phyloP scores from a whole-genome alignment of 2,888 invertebrate species.

The Diabrotica balteata region DNA sequence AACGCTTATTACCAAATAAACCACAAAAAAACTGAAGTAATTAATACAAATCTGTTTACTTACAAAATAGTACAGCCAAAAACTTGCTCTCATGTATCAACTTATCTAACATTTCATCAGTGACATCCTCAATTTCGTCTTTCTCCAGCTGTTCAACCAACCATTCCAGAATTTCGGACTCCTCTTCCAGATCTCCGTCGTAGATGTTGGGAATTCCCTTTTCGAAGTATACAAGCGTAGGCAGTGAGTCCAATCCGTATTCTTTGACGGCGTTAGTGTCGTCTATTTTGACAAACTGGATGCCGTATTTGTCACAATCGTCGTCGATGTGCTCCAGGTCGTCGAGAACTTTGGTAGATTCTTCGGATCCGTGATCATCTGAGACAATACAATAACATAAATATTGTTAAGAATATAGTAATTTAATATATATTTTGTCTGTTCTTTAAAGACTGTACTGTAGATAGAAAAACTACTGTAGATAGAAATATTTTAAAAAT shows the following conservation, averaged over 20 bases:
- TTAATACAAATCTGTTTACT: conserved; percentile 51
- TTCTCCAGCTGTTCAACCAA: conserved; percentile 85
- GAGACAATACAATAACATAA: conserved; percentile 31
- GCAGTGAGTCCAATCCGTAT: conserved; percentile 83
- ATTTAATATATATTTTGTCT: too few species aligned
- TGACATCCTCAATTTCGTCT: conserved; percentile 94
- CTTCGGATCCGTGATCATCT: conserved; percentile 91
- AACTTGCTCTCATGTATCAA: conserved; percentile 88
- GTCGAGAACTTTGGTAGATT: conserved; percentile 83
- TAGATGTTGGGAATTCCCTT: conserved; percentile 92
- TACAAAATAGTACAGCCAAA: conserved; percentile 90
- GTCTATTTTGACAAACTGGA: conserved; percentile 93
- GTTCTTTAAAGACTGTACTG: too few species aligned
- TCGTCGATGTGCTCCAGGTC: conserved; percentile 94
- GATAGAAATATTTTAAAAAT: too few species aligned
- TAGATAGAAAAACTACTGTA: too few species aligned
- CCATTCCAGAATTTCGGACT: conserved; percentile 90
- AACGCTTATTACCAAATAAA: not conserved
- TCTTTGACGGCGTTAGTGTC: conserved; percentile 83
- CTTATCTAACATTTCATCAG: conserved; percentile 91
- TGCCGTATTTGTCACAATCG: conserved; percentile 90
- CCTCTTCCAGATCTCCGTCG: conserved; percentile 88
- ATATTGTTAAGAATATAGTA: too few species aligned
- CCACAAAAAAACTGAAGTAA: not conserved
- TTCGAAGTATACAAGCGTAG: conserved; percentile 91